Evolutionary conservation across 2,888 invertebrate genomes (phyloP).

Genomic region (Pogonocherus hispidulus): DNA sequence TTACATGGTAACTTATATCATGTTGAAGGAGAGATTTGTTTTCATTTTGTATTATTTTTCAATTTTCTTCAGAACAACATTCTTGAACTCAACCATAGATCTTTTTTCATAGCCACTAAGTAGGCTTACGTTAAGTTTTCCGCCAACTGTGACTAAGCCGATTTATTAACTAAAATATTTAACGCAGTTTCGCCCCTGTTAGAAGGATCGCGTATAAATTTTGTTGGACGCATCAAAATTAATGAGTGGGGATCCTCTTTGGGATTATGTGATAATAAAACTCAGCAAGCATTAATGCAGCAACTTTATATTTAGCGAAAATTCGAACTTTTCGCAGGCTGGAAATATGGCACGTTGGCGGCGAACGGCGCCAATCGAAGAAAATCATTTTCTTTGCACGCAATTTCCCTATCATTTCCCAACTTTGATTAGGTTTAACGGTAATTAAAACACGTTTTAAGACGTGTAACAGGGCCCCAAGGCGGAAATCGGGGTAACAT

Average conservation of each 20-base stretch:
- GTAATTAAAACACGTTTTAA: constrained; percentile 20
- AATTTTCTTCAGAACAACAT: no score
- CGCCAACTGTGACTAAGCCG: background rate
- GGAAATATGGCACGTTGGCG: no score
- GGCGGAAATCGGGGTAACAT: background rate
- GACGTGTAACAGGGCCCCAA: background rate
- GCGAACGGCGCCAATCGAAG: background rate
- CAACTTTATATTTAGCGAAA: background rate
- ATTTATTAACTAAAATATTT: background rate
- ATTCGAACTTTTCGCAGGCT: background rate
- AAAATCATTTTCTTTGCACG: background rate
- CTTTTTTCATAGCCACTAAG: no score
- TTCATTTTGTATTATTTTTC: no score
- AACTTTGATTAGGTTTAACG: constrained; percentile 11
- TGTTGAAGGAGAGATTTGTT: no score
- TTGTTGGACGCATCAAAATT: no score
- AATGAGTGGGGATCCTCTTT: no score
- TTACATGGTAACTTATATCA: no score
- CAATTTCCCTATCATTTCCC: background rate
- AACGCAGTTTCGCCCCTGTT: no score
- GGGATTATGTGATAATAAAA: background rate
- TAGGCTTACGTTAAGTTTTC: no score
- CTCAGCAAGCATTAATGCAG: background rate
- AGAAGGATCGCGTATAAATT: no score
- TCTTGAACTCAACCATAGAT: no score